A percentile compares a stretch with the other conserved stretches of the same genome.
Evolutionary conservation across 2,797 vertebrate genomes (phyloP).

Genomic region (Zenarchopterus dispar): DNA sequence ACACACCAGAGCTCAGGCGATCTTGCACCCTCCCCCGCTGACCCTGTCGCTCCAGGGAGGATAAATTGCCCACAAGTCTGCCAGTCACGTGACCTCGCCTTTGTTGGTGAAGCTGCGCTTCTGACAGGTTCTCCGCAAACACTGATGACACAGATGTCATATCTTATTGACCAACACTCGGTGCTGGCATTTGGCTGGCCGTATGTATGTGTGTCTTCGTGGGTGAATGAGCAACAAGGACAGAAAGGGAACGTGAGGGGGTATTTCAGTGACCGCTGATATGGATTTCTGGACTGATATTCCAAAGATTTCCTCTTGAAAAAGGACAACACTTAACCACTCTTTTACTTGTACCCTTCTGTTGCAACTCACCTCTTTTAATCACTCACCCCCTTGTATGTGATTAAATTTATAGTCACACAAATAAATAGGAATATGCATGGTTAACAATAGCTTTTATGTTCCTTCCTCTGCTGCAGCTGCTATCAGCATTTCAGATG

Average conservation of each 20-base stretch:
- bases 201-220: slow-evolving; percentile 6
- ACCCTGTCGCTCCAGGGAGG: slow-evolving; percentile 49
- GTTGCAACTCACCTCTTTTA: too few species aligned
- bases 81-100: slow-evolving; percentile 49
- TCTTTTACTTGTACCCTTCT: too few species aligned
- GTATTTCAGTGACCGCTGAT: background rate
- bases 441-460: slow-evolving; percentile 21
- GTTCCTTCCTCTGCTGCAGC: slow-evolving; percentile 19
- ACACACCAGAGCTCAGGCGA: background rate
- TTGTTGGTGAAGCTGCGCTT: slow-evolving; percentile 22
- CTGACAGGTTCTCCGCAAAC: slow-evolving; percentile 50
- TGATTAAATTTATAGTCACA: background rate
- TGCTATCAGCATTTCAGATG: slow-evolving; percentile 6
- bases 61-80: slow-evolving; percentile 46
- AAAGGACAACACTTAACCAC: too few species aligned
- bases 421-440: slow-evolving; percentile 9
- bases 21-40: slow-evolving; percentile 17
- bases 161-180: slow-evolving; percentile 57
- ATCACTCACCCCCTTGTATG: background rate
- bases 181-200: slow-evolving; percentile 50
- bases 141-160: slow-evolving; percentile 58
- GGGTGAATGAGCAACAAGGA: background rate
- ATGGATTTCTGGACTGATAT: too few species aligned
- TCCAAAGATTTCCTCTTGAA: too few species aligned
- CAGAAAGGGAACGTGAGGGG: too few species aligned